Evolutionary conservation across 2,797 vertebrate species (phyloP), one percentile per base, ranked within the genome.

Genomic region (Vultur gryphus): DNA sequence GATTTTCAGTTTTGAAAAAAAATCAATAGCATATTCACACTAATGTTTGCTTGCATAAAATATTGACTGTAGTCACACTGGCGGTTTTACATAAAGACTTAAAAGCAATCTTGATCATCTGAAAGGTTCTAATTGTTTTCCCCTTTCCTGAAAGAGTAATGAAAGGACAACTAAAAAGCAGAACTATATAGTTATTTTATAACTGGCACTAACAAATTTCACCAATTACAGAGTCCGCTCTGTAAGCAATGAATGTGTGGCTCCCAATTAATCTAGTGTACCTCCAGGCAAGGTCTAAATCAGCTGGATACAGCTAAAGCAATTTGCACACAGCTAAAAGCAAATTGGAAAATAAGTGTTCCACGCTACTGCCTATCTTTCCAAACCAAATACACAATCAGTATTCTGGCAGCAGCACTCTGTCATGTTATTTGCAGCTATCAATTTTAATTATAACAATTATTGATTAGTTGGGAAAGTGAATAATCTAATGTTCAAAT

Each of bases 361-460:
- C 98, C 98, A 96, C 43, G 5, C 95, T 96, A 96, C 96, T 98
- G 97, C 98, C 97, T 98, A 98, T 98, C 98, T 98, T 98, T 98
- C 95, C 95, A 97, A 98, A 98, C 98, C 98, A 98, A 98, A 97
- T 98, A 98, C 95, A 97, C 98, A 98, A 98, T 98, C 98, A 98
- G 97, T 97, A 98, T 98, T 98, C 98, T 98, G 98, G 98, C 98
- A 98, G 97, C 94, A 94, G 96, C 92, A 96, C 92, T 98, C 96
- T 96, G 96, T 98, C 98, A 98, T 97, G 97, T 98, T 98, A 98
- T 98, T 98, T 98, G 98, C 96, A 97, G 97, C 98, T 98, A 98
- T 98, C 98, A 98, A 98, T 98, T 98, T 98, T 98, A 98, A 98
- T 98, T 98, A 98, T 98, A 98, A 98, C 98, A 98, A 98, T 98